Percentiles rank a stretch among this genome's conserved stretches.
Evolutionary conservation across 2,113 vertebrate species (phyloP).

Genomic region (Nanger granti): DNA sequence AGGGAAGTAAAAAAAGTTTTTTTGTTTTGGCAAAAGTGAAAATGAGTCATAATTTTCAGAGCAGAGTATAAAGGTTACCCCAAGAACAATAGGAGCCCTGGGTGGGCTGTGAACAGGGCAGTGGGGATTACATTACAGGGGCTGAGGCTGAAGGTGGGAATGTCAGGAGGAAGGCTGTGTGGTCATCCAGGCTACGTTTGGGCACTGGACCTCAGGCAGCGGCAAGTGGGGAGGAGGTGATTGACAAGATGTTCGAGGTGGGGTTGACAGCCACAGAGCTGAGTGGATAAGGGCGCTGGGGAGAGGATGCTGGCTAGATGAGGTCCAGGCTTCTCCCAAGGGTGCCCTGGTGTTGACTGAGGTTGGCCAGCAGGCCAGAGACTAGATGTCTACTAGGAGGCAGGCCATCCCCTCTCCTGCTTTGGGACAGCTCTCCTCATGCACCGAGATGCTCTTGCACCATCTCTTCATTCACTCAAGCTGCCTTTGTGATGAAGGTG

Average conservation of each 20-base stretch:
- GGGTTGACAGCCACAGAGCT: not conserved
- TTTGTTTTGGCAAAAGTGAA: not conserved
- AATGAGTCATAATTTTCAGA: not conserved
- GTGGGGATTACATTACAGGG: not conserved
- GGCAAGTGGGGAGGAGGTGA: not conserved
- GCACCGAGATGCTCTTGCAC: not conserved
- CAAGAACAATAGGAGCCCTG: not conserved
- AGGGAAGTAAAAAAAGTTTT: not conserved
- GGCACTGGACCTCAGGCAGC: not conserved
- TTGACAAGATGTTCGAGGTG: not conserved
- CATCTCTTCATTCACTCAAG: not conserved
- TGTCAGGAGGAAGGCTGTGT: not conserved
- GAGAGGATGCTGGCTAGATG: not conserved
- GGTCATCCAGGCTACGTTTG: not conserved
- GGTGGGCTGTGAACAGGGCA: not conserved
- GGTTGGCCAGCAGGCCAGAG: not conserved
- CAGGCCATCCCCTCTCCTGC: not conserved
- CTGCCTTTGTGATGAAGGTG: not conserved
- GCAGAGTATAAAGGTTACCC: not conserved
- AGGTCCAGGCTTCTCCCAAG: not conserved
- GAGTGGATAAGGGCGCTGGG: accelerated
- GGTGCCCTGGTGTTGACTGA: not conserved
- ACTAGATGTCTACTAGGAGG: not conserved
- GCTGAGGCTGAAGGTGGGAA: not conserved
- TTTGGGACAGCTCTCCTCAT: not conserved